A percentile compares a stretch with the other conserved stretches of the same genome.
phyloP scores from a whole-genome alignment of 2,888 invertebrate species.

The Phalangium opilio region DNA sequence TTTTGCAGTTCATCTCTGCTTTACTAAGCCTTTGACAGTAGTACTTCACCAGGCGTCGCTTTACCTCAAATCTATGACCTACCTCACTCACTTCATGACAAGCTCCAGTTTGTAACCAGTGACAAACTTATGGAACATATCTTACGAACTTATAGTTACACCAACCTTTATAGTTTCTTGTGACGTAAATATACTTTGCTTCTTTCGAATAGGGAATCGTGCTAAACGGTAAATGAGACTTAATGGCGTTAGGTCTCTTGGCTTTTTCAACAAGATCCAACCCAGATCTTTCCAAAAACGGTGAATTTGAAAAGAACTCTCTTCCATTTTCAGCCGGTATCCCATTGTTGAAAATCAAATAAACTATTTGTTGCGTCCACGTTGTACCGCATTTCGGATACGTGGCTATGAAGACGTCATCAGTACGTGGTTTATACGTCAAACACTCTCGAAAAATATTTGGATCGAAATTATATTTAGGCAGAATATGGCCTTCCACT shows the following conservation, averaged over 20 bases:
- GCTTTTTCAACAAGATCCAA: not conserved
- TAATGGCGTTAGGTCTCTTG: constrained; percentile 7
- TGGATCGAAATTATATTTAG: not conserved
- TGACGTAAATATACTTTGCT: constrained; percentile 28
- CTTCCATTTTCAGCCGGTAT: not conserved
- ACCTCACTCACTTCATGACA: too few relatives aligned
- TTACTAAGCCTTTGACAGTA: too few relatives aligned
- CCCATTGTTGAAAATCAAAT: constrained; percentile 7
- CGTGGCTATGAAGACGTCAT: constrained; percentile 10
- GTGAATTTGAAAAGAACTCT: not conserved
- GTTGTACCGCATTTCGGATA: constrained; percentile 14
- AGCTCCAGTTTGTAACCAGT: too few relatives aligned
- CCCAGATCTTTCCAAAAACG: constrained; percentile 2
- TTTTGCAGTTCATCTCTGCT: too few relatives aligned
- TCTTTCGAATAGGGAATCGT: constrained; percentile 7
- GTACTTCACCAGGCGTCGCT: too few relatives aligned
- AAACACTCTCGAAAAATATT: constrained; percentile 6
- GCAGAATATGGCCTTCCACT: constrained; percentile 6
- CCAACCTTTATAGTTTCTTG: constrained; percentile 35
- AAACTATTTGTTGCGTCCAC: constrained; percentile 7
- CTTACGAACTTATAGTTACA: too few relatives aligned
- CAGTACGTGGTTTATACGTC: constrained; percentile 3
- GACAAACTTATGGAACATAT: too few relatives aligned
- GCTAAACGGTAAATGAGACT: constrained; percentile 23
- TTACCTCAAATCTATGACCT: too few relatives aligned